Evolutionary conservation across 2,113 vertebrate genomes (phyloP).

Genomic region (Mesocricetus auratus): DNA sequence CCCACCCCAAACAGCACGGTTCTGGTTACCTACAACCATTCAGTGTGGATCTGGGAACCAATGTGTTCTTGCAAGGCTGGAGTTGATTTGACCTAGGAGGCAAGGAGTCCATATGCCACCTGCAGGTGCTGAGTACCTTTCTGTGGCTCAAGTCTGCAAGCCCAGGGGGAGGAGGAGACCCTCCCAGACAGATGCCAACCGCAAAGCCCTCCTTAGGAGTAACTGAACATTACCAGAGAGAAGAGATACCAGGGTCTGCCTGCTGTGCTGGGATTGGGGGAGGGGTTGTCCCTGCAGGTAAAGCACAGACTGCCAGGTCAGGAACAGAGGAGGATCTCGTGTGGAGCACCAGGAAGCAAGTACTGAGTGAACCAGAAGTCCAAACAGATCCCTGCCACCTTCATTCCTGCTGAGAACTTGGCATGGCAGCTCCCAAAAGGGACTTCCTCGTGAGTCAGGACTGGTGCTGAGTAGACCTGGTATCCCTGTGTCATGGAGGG

Average conservation of each 20-base stretch:
- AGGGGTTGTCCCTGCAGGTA: not conserved
- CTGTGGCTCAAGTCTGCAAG: not conserved
- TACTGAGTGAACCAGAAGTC: not conserved
- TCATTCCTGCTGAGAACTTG: not conserved
- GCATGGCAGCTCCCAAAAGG: not conserved
- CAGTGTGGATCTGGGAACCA: not conserved
- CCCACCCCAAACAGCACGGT: not conserved
- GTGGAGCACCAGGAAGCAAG: not conserved
- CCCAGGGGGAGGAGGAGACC: not conserved
- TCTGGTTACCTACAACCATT: not conserved
- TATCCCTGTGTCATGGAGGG: rapidly evolving
- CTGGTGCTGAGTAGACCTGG: not conserved
- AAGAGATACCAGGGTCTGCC: not conserved
- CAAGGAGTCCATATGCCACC: not conserved
- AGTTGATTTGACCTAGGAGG: not conserved
- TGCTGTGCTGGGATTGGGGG: not conserved
- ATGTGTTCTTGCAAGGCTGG: not conserved
- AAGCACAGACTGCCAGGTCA: not conserved
- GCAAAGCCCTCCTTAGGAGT: not conserved
- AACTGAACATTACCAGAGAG: not conserved
- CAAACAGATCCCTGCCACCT: not conserved
- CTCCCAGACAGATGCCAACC: not conserved
- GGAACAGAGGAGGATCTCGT: not conserved
- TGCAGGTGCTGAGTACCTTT: rapidly evolving
- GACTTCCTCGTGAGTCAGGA: not conserved